Evolutionary conservation across 1,140 invertebrate species (phyloP).

Genomic region (Lerema accius): DNA sequence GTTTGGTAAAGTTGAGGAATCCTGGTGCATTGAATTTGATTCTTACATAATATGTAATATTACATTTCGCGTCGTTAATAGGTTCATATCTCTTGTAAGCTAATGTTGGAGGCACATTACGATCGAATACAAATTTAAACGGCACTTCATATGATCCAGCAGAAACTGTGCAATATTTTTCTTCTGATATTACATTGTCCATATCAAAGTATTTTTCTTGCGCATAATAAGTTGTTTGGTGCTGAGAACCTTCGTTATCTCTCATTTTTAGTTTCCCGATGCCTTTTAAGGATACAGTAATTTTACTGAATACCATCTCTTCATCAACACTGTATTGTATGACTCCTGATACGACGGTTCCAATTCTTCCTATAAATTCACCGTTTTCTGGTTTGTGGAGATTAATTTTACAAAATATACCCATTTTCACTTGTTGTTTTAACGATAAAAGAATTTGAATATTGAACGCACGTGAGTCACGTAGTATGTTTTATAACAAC

Average conservation of each 20-base stretch:
- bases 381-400: background rate
- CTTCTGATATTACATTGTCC: constrained; percentile 1
- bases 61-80: background rate
- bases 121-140: constrained; percentile 1
- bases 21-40: constrained; percentile 7
- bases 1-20: constrained; percentile 2
- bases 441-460: too few species aligned
- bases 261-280: constrained; percentile 1
- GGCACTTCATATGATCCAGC: background rate
- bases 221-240: background rate
- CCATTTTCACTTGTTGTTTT: background rate
- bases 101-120: constrained; percentile 5
- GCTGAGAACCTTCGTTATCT: background rate
- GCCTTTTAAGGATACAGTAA: constrained; percentile 15
- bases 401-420: constrained; percentile 22
- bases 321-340: constrained; percentile 17
- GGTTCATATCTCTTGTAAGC: constrained; percentile 6
- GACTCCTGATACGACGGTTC: constrained; percentile 7
- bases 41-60: constrained; percentile 3
- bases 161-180: background rate
- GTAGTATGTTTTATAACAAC: too few species aligned
- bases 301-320: constrained; percentile 5
- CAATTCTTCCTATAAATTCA: background rate
- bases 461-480: too few species aligned
- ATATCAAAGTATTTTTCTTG: constrained; percentile 11